These are phyloP conservation scores for Euphydryas editha DNA, from an alignment of 2,888 invertebrate species.

Conservation along the genomic window DNA sequence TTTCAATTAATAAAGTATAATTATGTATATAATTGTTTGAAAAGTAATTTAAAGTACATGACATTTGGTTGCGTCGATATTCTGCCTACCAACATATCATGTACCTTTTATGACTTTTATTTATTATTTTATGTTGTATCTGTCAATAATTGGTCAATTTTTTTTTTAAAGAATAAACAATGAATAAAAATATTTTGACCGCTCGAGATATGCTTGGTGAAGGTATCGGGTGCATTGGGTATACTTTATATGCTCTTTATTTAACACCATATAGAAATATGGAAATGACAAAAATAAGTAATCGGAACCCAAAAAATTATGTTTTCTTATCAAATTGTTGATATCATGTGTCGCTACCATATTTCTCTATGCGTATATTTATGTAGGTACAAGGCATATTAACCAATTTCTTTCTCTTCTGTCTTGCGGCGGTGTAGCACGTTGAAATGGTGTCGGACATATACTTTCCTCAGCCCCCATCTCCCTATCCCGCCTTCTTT, in stretches of 20 bases:
- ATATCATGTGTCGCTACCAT: background rate
- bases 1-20: no score
- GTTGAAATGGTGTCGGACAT: slow-evolving; percentile 90
- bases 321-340: background rate
- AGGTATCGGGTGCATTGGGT: slow-evolving; percentile 72
- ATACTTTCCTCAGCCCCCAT: slow-evolving; percentile 85
- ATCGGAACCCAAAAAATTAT: no score
- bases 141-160: no score
- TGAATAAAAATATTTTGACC: no score
- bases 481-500: slow-evolving; percentile 75
- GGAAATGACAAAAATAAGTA: background rate
- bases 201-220: slow-evolving; percentile 70
- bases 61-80: no score
- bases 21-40: no score
- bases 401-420: slow-evolving; percentile 80
- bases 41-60: no score
- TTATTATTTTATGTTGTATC: no score
- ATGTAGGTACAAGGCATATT: slow-evolving; percentile 56
- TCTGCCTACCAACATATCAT: no score
- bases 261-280: slow-evolving; percentile 41
- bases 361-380: slow-evolving; percentile 19
- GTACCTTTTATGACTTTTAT: no score
- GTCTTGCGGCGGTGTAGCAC: slow-evolving; percentile 85
- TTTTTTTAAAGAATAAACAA: slow-evolving; percentile 12
- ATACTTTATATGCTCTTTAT: slow-evolving; percentile 56